Base-by-base conservation (phyloP, 2,113 vertebrate genomes). In the Stegostoma tigrinum region DNA sequence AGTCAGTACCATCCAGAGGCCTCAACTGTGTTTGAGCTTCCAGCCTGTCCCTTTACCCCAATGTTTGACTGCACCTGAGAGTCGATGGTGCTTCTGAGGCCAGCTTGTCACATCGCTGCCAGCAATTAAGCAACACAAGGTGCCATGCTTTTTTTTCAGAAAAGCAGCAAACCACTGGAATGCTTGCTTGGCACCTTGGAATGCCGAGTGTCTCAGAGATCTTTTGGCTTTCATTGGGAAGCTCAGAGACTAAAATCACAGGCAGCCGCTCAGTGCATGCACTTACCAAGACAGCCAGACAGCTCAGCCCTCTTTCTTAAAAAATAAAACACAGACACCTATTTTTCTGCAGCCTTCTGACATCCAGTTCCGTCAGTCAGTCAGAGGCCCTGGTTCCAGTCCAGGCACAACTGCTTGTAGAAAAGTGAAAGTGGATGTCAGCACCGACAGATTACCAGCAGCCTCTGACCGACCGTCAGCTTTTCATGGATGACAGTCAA, bases 341-440 rank as follows among this genome's bases (percentile, higher is more conserved):
- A n/a, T 6, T 38, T 93, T 66, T 61, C 67, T 45, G 68, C 72
- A 67, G 94, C 94, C 24, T 75, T 72, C 67, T 52, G 67, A 75
- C 94, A 72, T 45, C 94, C 42, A 52, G 67, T 30, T 66, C 72
- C 42, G 45, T 52, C 27, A 38, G 14, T 70, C 30, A 48, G 48
- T 48, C 42, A 72, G 67, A 95, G 94, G 68, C 24, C 17, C 67
- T 34, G 93, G 38, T 42, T 72, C 66, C 42, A 72, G 23, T 45
- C 91, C 66, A 94, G 91, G 12, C 66, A 68, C 64, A 68, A 27
- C 67, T 70, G 38, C 66, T 52, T 70, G 45, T 48, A 55, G 93
- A 95, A 95, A 91, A 70, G 42, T 27, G 38, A 94, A 94, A 45
- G 42, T 72, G 93, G 45, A 72, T 52, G 66, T 95, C 91, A 95